These are phyloP conservation scores for Ateles fusciceps DNA, from an alignment of 2,797 vertebrate genomes.

Conservation along the genomic window DNA sequence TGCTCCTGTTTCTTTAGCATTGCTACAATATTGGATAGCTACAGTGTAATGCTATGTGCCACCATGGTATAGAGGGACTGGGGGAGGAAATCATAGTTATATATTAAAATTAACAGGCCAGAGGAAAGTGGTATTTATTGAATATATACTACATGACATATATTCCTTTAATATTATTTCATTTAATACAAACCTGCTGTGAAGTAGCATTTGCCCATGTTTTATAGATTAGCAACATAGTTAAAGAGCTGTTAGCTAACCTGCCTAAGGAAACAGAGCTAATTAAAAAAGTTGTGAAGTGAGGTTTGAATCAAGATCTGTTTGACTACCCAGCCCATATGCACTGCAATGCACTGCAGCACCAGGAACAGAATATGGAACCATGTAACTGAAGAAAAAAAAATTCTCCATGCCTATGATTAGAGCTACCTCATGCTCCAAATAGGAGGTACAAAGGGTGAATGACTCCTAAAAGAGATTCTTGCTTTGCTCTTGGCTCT, in stretches of 20 bases:
- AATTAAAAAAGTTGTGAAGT: slow-evolving; percentile 18
- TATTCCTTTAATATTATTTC: neutral
- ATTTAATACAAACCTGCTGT: neutral
- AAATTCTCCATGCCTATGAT: neutral
- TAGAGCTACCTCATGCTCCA: neutral
- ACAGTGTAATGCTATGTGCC: neutral
- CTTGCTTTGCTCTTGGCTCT: neutral
- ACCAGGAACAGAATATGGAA: neutral
- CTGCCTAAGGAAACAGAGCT: neutral
- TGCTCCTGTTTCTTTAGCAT: neutral
- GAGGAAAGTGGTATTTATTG: neutral
- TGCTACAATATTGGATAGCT: neutral
- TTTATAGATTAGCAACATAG: slow-evolving; percentile 37
- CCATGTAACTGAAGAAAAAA: neutral
- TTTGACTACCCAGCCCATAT: neutral
- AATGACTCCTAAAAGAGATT: slow-evolving; percentile 23
- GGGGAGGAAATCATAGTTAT: neutral
- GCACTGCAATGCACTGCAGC: neutral
- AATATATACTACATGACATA: neutral
- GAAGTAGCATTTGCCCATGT: neutral
- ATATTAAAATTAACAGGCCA: neutral
- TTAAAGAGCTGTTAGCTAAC: slow-evolving; percentile 23
- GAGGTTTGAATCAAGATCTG: neutral
- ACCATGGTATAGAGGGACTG: neutral
- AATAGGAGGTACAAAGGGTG: neutral